Percentiles rank a stretch among this genome's conserved stretches.
Evolutionary conservation across 2,797 vertebrate genomes (phyloP).

Genomic region (Lagorchestes hirsutus): DNA sequence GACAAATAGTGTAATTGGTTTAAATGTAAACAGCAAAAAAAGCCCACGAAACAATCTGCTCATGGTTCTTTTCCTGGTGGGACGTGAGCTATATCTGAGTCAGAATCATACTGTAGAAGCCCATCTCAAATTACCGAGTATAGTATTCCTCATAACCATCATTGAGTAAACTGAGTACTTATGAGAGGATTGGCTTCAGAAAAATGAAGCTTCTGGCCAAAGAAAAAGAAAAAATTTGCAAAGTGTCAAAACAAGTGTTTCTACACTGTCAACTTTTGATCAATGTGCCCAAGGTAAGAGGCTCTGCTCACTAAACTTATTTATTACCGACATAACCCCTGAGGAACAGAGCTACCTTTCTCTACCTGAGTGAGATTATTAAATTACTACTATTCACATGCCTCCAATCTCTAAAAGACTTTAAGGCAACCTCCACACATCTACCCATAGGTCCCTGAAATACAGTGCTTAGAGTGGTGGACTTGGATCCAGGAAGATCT

Average conservation of each 20-base stretch:
- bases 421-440: neutral
- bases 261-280: neutral
- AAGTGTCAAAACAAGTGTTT: neutral
- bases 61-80: neutral
- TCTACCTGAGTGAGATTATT: neutral
- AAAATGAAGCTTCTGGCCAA: slow-evolving; percentile 36
- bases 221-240: slow-evolving; percentile 8
- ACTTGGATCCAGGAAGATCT: neutral
- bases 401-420: neutral
- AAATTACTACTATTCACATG: neutral
- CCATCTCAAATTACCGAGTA: neutral
- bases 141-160: slow-evolving; percentile 32
- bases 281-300: neutral
- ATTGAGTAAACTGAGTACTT: slow-evolving; percentile 15
- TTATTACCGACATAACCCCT: neutral
- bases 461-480: neutral
- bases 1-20: slow-evolving; percentile 48
- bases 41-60: neutral
- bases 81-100: slow-evolving; percentile 52
- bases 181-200: slow-evolving; percentile 3
- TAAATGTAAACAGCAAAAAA: slow-evolving; percentile 54
- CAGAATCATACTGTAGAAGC: slow-evolving; percentile 45
- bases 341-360: neutral
- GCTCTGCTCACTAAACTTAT: neutral
- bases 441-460: neutral